Evolutionary conservation across 2,888 invertebrate species (phyloP).

Genomic region (Lochmaea crataegi): DNA sequence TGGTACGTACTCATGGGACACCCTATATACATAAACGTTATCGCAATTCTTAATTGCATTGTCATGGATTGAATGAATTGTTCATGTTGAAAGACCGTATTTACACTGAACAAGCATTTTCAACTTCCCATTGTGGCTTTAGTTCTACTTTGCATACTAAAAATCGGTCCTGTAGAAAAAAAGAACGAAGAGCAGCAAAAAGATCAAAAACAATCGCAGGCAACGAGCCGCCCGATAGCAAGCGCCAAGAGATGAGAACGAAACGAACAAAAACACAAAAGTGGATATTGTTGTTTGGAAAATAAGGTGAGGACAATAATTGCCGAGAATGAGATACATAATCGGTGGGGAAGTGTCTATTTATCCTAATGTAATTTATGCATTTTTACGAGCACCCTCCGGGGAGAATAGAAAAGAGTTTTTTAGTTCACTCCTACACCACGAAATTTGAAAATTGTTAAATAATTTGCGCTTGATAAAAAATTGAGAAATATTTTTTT

Average conservation of each 20-base stretch:
- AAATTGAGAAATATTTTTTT: too few relatives aligned
- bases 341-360: conserved; percentile 30
- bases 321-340: conserved; percentile 25
- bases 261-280: conserved; percentile 25
- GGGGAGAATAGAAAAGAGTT: conserved; percentile 2
- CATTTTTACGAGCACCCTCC: conserved; percentile 11
- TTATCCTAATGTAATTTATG: conserved; percentile 31
- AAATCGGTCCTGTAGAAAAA: conserved; percentile 6
- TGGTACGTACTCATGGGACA: neutral
- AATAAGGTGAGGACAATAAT: conserved; percentile 33
- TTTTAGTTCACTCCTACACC: neutral
- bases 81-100: neutral
- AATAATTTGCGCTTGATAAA: too few relatives aligned
- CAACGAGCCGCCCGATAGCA: conserved; percentile 15
- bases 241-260: conserved; percentile 9
- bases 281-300: conserved; percentile 30
- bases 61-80: neutral
- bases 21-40: neutral
- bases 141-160: neutral
- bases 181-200: conserved; percentile 14
- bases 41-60: neutral
- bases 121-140: neutral
- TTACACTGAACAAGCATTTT: neutral
- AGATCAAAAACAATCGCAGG: conserved; percentile 28
- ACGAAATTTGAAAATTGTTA: neutral